Base-by-base conservation (phyloP, 2,113 vertebrate genomes). In the Plotosus lineatus region DNA sequence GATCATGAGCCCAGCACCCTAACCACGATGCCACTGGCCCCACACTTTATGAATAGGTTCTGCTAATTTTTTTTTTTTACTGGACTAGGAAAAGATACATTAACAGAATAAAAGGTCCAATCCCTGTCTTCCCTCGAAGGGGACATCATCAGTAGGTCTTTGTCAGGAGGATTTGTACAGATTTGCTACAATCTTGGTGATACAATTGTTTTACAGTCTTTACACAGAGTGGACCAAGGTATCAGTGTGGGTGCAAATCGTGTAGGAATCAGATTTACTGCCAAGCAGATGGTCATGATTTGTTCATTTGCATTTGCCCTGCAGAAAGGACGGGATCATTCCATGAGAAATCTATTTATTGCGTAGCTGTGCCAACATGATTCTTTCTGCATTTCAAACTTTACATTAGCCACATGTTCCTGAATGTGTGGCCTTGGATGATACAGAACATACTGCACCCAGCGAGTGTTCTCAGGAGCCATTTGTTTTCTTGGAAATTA, bases 121-220 rank as follows among this genome's bases (percentile, higher is more conserved):
- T 60, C n/a, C 66, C 21, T 82, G 51, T 80, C 6, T 80, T 77
- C 75, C 81, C 78, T 56, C 86, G n/a, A 86, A 98, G 96, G 95
- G 82, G 95, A 97, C 83, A 98, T 97, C 84, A 79, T 98, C 74
- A 95, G 95, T 61, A 74, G 97, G 53, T 95, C 94, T 23, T 84
- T 96, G 88, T 88, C 85, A 23, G 92, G 91, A 0, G 90, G 94
- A 33, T 94, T 91, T 82, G 82, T 93, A 77, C 94, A 96, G 86
- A 85, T 96, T 80, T 88, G 92, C 76, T 97, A 95, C 88, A 95
- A 94, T 72, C 93, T 96, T 0, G 95, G 95, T 21, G 94, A 96
- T 17, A 87, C 83, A 28, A 46, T 93, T 48, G 14, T 91, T 80
- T 87, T 96, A 23, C 92, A 92, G 88, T 91, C 90, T 12, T 60